Conservation (phyloP, 2,113 vertebrate species). For the Vireo altiloquus region DNA sequence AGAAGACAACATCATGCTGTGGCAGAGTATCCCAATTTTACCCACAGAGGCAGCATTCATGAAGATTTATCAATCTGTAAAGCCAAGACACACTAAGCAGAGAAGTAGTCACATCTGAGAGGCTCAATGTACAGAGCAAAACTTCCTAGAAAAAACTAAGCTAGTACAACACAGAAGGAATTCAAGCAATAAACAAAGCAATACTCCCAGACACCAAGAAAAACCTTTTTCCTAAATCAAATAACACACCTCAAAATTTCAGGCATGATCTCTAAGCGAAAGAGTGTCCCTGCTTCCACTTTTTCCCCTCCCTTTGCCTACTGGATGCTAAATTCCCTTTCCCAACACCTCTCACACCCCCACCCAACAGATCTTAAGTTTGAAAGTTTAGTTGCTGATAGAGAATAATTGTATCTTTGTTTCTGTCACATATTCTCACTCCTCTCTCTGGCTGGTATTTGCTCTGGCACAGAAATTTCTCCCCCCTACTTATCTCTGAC, state of each 20-base stretch:
- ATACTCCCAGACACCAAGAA: background rate
- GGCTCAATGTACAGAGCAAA: fast-evolving
- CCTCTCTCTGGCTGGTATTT: background rate
- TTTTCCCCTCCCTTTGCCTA: background rate
- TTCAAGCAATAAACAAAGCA: background rate
- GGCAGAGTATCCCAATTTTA: background rate
- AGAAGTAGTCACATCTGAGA: background rate
- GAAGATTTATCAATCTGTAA: background rate
- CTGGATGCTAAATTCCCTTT: background rate
- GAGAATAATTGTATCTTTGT: background rate
- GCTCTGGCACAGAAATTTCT: background rate
- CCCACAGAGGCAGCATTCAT: background rate
- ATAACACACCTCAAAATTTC: background rate
- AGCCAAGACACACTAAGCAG: background rate
- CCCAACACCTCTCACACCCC: fast-evolving
- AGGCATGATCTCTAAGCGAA: background rate
- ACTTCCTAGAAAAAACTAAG: background rate
- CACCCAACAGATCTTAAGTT: background rate
- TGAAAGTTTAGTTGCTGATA: background rate
- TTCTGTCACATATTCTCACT: background rate
- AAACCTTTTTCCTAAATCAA: background rate
- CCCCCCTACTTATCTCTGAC: background rate
- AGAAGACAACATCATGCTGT: background rate
- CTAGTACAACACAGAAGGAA: background rate
- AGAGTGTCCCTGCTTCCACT: background rate